These are phyloP conservation scores for Chlorodrepanis virens DNA, from an alignment of 2,113 vertebrate genomes.

Conservation along the genomic window DNA sequence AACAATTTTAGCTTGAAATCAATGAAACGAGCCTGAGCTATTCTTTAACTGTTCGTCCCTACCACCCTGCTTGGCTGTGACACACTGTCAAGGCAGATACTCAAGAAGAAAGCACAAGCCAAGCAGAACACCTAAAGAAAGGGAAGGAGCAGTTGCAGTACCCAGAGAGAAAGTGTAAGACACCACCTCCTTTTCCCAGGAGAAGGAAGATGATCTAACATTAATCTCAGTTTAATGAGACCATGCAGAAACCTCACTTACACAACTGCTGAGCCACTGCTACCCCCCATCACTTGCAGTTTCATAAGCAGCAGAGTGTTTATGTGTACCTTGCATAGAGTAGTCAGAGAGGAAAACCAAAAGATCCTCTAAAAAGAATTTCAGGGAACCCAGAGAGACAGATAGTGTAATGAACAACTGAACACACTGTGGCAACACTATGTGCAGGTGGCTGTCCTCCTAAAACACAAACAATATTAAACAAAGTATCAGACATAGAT, in stretches of 20 bases:
- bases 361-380: background rate
- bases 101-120: background rate
- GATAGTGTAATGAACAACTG: background rate
- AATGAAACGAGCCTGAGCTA: background rate
- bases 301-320: background rate
- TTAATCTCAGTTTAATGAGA: background rate
- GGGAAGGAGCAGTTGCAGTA: background rate
- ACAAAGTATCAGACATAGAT: background rate
- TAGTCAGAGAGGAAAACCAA: background rate
- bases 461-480: background rate
- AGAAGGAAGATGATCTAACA: background rate
- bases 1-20: background rate
- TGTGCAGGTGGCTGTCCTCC: fast-evolving
- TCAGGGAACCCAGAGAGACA: background rate
- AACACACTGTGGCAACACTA: background rate
- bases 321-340: background rate
- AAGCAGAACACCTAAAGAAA: background rate
- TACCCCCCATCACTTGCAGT: background rate
- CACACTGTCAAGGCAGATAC: background rate
- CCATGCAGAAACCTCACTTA: background rate
- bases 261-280: background rate
- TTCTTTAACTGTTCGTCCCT: background rate
- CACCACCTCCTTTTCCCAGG: background rate
- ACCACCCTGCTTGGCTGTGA: background rate
- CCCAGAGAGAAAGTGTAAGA: background rate